phyloP scores from a whole-genome alignment of 2,797 vertebrate species.

The Linurgus olivaceus region DNA sequence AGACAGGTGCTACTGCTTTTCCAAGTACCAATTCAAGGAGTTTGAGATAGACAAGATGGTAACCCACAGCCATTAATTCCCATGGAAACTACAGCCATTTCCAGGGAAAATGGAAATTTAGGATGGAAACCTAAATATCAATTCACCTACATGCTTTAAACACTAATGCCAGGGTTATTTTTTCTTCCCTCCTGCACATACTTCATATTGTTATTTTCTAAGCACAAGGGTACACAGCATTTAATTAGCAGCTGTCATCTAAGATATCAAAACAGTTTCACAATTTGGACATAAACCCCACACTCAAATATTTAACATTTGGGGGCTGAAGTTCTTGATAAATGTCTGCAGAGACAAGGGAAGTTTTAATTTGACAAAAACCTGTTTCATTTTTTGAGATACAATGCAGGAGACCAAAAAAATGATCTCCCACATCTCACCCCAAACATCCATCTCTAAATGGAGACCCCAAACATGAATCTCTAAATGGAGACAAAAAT shows the following conservation, averaged over 20 bases:
- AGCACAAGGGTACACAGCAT: background rate
- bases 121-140: background rate
- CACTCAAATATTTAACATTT: background rate
- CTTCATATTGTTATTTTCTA: background rate
- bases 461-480: accelerated
- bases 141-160: background rate
- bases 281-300: background rate
- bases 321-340: background rate
- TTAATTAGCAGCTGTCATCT: background rate
- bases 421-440: accelerated
- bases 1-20: background rate
- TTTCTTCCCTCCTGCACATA: background rate
- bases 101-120: background rate
- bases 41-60: background rate
- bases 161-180: background rate
- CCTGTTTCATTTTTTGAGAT: background rate
- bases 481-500: background rate
- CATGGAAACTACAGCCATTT: background rate
- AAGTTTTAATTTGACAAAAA: background rate
- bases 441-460: accelerated
- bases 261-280: background rate
- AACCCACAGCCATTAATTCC: background rate
- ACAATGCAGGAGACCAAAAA: background rate
- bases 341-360: background rate
- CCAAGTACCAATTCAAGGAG: background rate